Evolutionary conservation across 92 coral and sea anemone genomes (phyloP), one percentile per base, ranked within the genome.

Genomic region (Epizoanthus stellaris): DNA sequence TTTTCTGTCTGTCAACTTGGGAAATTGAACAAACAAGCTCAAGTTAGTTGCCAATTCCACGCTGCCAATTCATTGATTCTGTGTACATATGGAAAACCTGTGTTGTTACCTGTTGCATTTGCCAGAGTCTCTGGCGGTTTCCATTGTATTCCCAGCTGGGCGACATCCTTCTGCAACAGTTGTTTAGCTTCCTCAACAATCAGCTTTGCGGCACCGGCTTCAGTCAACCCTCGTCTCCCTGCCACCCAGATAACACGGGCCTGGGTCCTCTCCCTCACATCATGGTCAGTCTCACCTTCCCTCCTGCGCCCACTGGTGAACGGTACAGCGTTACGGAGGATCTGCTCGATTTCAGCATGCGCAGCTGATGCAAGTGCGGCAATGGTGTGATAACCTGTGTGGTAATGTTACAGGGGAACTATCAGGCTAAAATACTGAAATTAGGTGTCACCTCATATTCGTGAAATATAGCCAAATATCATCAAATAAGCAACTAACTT

Each of bases 241-340:
- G 95, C 94, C 36, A 97, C 98, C 99, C 99, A 95, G 53, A 97
- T 87, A 61, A 95, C 95, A 17, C 98, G 93, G 6, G 98, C 97
- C 40, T 88, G 94, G 39, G 87, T 91, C 21, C 99, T 79, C 30
- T 93, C 93, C 12, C 85, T 88, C 25, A 93, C 94, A 84, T 97
- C 99, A 60, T 74, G 67, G 62, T 97, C 99, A 56, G 99, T 92
- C 70, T 97, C 99, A 36, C 98, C 91, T 38, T 87, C 90, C n/a
- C 93, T 90, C 77, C 81, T 94, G 63, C 91, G 92, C 66, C 89
- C 92, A 80, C 99, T 97, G 89, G 92, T 85, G 67, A 97, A 97
- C 39, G 99, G 98, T 56, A 89, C 92, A 21, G 99, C 99, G 88
- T 93, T 97, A 16, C 93, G 87, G 63, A 95, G 67, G 3, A 93